phyloP scores from a whole-genome alignment of 2,888 invertebrate genomes.

The Bhutanitis thaidina region DNA sequence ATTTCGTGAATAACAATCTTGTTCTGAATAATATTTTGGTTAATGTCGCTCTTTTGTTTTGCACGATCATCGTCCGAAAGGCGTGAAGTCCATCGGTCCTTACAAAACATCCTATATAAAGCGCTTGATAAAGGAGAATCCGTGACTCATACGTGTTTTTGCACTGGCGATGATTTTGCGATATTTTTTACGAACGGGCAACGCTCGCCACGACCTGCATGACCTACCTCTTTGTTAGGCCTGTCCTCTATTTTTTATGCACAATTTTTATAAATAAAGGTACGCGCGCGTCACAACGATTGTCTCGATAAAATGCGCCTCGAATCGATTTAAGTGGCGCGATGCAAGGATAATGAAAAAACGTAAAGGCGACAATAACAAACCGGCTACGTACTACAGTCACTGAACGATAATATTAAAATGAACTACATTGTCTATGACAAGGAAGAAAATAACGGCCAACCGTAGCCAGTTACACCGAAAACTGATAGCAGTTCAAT shows the following conservation, averaged over 20 bases:
- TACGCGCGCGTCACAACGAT: conserved; percentile 19
- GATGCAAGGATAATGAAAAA: conserved; percentile 22
- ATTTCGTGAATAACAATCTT: no score
- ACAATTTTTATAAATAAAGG: conserved; percentile 31
- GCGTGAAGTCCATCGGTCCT: conserved; percentile 29
- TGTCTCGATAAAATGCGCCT: conserved; percentile 27
- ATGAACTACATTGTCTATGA: conserved; percentile 10
- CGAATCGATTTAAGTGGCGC: conserved; percentile 23
- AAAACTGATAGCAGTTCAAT: conserved; percentile 7
- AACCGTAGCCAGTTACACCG: conserved; percentile 4
- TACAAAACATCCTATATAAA: conserved; percentile 53
- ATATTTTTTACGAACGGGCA: conserved; percentile 64
- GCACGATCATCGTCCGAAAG: conserved; percentile 8
- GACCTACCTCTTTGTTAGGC: conserved; percentile 68
- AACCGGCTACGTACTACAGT: conserved; percentile 21
- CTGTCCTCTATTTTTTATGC: conserved; percentile 56
- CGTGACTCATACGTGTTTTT: conserved; percentile 65
- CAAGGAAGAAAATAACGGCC: background rate
- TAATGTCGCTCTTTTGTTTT: conserved; percentile 12
- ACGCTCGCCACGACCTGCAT: conserved; percentile 63
- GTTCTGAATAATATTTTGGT: no score
- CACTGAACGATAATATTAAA: conserved; percentile 10
- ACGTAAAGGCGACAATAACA: conserved; percentile 21
- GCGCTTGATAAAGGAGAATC: conserved; percentile 43
- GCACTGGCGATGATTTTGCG: conserved; percentile 58